Evolutionary conservation across 2,797 vertebrate species (phyloP).

Genomic region (Furcifer pardalis): DNA sequence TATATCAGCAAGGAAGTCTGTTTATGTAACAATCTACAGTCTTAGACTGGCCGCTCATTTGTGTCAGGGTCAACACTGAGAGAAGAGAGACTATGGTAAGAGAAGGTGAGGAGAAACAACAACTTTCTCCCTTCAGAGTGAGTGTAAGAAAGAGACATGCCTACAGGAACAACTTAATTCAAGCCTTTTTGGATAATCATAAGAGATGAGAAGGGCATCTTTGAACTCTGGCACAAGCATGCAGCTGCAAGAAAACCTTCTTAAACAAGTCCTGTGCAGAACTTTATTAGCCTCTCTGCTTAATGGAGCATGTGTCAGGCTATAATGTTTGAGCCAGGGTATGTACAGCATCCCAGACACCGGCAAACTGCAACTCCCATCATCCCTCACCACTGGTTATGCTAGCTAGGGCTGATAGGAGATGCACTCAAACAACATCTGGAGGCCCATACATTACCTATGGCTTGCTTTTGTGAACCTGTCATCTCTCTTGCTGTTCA

Average conservation of each 20-base stretch:
- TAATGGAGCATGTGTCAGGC: background rate
- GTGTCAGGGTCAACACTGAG: background rate
- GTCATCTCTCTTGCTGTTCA: background rate
- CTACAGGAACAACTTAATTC: background rate
- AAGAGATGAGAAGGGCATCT: too few relatives aligned
- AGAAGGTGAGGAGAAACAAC: background rate
- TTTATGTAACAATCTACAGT: background rate
- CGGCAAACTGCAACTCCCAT: background rate
- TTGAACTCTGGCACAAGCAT: background rate
- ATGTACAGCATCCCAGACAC: background rate
- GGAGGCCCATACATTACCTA: background rate
- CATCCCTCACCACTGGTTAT: background rate
- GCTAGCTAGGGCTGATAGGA: background rate
- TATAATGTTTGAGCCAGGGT: background rate
- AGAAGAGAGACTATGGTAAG: background rate
- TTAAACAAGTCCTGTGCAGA: background rate
- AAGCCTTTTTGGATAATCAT: background rate
- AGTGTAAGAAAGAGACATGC: background rate
- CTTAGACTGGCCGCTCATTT: background rate
- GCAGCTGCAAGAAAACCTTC: background rate
- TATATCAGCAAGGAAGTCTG: background rate
- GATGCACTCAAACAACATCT: background rate
- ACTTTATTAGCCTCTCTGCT: background rate
- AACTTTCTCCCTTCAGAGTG: background rate
- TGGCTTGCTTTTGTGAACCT: background rate